Evolutionary conservation across 2,113 vertebrate genomes (phyloP).

Genomic region (Cephalopholis sonnerati): DNA sequence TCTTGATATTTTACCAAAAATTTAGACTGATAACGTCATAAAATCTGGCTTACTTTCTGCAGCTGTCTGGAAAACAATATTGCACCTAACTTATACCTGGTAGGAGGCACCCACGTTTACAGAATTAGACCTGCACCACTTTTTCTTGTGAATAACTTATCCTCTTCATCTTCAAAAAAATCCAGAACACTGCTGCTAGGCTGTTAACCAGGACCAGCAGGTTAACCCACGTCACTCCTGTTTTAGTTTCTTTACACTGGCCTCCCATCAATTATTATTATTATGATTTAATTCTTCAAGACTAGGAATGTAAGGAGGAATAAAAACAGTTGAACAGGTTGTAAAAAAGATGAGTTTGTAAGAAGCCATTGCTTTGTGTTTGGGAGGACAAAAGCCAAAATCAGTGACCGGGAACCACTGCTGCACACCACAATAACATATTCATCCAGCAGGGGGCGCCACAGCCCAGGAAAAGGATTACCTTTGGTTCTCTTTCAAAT

Average conservation of each 20-base stretch:
- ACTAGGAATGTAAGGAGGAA: too few relatives aligned
- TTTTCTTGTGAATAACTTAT: not conserved
- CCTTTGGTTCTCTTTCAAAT: fast-evolving
- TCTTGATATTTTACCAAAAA: not conserved
- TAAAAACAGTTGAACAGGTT: too few relatives aligned
- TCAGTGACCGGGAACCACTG: too few relatives aligned
- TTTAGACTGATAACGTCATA: not conserved
- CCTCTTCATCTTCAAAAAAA: too few relatives aligned
- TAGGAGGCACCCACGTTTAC: not conserved
- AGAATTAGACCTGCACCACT: not conserved
- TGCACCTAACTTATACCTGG: not conserved
- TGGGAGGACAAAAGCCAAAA: not conserved
- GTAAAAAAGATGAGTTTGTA: too few relatives aligned
- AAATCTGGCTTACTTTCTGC: not conserved
- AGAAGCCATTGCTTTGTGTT: not conserved
- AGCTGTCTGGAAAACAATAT: not conserved
- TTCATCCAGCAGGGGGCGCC: conserved; percentile 59
- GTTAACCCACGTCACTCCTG: too few relatives aligned
- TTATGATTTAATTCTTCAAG: too few relatives aligned
- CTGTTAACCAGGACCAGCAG: too few relatives aligned
- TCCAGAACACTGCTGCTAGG: too few relatives aligned
- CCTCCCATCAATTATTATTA: too few relatives aligned
- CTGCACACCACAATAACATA: fast-evolving
- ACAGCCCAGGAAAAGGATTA: conserved; percentile 23
- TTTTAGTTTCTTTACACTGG: too few relatives aligned